These are phyloP conservation scores for Platerodrilus igneus DNA, from an alignment of 2,888 invertebrate genomes.

Conservation along the genomic window DNA sequence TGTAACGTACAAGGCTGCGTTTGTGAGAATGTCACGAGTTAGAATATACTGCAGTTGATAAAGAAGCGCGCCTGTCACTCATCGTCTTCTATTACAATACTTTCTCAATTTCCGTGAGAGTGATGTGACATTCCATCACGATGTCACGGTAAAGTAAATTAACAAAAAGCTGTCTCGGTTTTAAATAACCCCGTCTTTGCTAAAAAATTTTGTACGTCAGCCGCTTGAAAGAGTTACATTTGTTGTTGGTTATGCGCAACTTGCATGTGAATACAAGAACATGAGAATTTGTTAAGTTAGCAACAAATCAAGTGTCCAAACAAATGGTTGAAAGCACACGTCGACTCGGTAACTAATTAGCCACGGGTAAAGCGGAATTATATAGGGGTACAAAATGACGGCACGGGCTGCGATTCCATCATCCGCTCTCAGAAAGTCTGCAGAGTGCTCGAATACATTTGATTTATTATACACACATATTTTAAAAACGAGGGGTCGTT, in stretches of 20 bases:
- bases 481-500: conserved; percentile 34
- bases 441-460: conserved; percentile 32
- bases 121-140: conserved; percentile 48
- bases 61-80: conserved; percentile 48
- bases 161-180: conserved; percentile 46
- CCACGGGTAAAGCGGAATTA: conserved; percentile 17
- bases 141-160: conserved; percentile 47
- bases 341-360: conserved; percentile 19
- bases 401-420: conserved; percentile 22
- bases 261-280: too few species aligned
- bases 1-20: too few species aligned
- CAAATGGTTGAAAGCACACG: conserved; percentile 12
- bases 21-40: conserved; percentile 41
- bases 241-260: too few species aligned
- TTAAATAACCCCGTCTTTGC: conserved; percentile 44
- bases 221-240: too few species aligned
- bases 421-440: conserved; percentile 21
- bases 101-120: conserved; percentile 48
- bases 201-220: conserved; percentile 35
- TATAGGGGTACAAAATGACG: conserved; percentile 16
- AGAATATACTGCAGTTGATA: conserved; percentile 47
- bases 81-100: conserved; percentile 46
- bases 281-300: too few species aligned
- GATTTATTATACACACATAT: conserved; percentile 40
- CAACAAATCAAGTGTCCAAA: conserved; percentile 17